These are phyloP conservation scores for Amphiduros pacificus DNA, from an alignment of 2,888 invertebrate species.

Conservation along the genomic window DNA sequence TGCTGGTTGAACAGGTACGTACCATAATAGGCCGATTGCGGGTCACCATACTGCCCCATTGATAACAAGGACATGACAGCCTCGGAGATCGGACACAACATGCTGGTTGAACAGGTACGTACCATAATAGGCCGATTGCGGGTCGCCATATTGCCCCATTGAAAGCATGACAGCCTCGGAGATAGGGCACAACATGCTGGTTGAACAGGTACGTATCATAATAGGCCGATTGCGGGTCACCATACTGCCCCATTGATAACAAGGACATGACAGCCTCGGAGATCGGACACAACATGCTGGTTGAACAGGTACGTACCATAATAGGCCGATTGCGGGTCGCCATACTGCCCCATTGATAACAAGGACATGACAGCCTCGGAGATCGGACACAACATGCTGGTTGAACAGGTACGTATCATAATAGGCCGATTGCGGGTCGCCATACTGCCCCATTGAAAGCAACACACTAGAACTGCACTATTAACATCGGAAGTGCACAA, in stretches of 20 bases:
- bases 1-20: conserved; percentile 19
- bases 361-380: conserved; percentile 24
- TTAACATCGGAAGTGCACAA: too few species aligned
- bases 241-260: too few species aligned
- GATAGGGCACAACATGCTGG: conserved; percentile 20
- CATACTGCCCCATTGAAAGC: too few species aligned
- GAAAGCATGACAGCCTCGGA: conserved; percentile 24
- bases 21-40: too few species aligned
- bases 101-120: conserved; percentile 19
- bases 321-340: too few species aligned
- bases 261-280: conserved; percentile 24
- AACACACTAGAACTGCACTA: too few species aligned
- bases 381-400: conserved; percentile 20
- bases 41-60: too few species aligned
- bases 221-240: too few species aligned
- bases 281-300: conserved; percentile 20
- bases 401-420: conserved; percentile 21
- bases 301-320: conserved; percentile 21
- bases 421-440: too few species aligned
- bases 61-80: conserved; percentile 27
- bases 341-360: too few species aligned
- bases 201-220: conserved; percentile 21
- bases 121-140: too few species aligned
- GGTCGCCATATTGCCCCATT: too few species aligned
- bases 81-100: conserved; percentile 18